Evolutionary conservation across 2,113 vertebrate genomes (phyloP).

Genomic region (Sus scrofa): T2T-Sscrofa CM000815.6:100711001-100711500

Average conservation of each 20-base stretch:
- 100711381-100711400: neutral
- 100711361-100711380: neutral
- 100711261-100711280: neutral
- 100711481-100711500: neutral
- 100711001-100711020: neutral
- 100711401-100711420: neutral
- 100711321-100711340: neutral
- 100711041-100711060: neutral
- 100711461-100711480: neutral
- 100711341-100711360: neutral
- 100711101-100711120: too few relatives aligned
- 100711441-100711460: neutral
- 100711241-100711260: neutral
- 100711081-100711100: neutral
- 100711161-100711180: neutral
- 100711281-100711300: neutral
- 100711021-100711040: neutral
- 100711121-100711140: too few relatives aligned
- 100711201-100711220: neutral
- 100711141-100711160: constrained; percentile 62
- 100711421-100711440: neutral
- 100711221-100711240: neutral
- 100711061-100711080: neutral
- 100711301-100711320: neutral
- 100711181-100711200: neutral